Conservation (phyloP, 2,797 vertebrate genomes). For the Parauchenoglanis punctatus region DNA sequence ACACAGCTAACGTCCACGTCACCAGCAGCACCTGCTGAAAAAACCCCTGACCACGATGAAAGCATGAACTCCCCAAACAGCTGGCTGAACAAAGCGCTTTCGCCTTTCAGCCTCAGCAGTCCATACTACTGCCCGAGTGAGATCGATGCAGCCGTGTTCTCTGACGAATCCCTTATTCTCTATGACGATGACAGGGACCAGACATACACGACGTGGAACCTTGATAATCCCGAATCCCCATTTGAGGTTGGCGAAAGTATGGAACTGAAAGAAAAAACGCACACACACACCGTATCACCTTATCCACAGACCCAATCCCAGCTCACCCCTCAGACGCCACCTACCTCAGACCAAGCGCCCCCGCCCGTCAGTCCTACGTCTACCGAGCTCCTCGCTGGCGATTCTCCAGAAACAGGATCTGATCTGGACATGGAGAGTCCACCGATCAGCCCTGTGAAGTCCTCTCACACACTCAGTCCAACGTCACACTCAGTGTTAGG, state of each 20-base stretch:
- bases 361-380: conserved; percentile 46
- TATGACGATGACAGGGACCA: neutral
- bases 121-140: conserved; percentile 52
- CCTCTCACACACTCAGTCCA: conserved; percentile 19
- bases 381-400: conserved; percentile 44
- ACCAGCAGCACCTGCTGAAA: conserved; percentile 1
- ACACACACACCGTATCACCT: neutral
- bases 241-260: neutral
- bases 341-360: neutral
- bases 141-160: conserved; percentile 46
- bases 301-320: neutral
- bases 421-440: conserved; percentile 44
- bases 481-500: conserved; percentile 16
- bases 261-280: neutral
- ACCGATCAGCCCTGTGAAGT: conserved; percentile 30
- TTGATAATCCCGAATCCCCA: neutral
- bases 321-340: neutral
- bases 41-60: neutral
- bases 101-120: conserved; percentile 37
- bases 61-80: conserved; percentile 25
- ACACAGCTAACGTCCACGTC: neutral
- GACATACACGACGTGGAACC: neutral
- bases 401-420: conserved; percentile 30
- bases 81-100: conserved; percentile 21
- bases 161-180: conserved; percentile 31